These are phyloP conservation scores for Gymnoscopelus braueri DNA, from an alignment of 2,797 vertebrate genomes.

Conservation along the genomic window DNA sequence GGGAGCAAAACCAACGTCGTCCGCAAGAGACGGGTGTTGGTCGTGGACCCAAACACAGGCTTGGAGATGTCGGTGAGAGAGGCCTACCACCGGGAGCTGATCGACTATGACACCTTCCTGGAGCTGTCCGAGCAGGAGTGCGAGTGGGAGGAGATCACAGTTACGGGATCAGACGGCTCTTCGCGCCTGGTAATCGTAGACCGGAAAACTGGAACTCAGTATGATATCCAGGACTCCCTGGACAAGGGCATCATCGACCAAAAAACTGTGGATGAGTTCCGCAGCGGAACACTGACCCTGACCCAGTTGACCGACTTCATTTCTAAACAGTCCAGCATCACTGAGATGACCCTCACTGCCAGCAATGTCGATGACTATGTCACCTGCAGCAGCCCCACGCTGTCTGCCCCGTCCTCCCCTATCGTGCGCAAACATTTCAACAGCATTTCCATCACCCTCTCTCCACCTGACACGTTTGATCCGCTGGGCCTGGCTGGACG, in stretches of 20 bases:
- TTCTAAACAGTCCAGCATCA: not conserved
- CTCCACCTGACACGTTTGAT: slow-evolving; percentile 84
- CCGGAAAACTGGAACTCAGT: slow-evolving; percentile 93
- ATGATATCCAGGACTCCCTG: slow-evolving; percentile 86
- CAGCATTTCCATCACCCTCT: slow-evolving; percentile 87
- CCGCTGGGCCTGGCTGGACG: too few relatives aligned
- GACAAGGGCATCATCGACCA: too few relatives aligned
- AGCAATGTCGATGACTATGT: slow-evolving; percentile 82
- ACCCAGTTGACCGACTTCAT: slow-evolving; percentile 94
- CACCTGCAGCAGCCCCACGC: slow-evolving; percentile 82
- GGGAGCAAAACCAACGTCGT: slow-evolving; percentile 91
- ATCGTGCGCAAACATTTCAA: slow-evolving; percentile 84
- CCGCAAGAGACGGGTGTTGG: slow-evolving; percentile 95
- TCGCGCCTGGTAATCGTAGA: slow-evolving; percentile 91
- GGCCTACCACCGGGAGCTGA: slow-evolving; percentile 92
- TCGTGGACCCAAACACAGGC: slow-evolving; percentile 96
- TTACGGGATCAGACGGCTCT: slow-evolving; percentile 89
- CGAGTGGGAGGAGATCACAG: slow-evolving; percentile 99
- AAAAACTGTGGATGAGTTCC: too few relatives aligned
- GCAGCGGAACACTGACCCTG: slow-evolving; percentile 88
- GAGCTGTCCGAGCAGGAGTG: slow-evolving; percentile 71
- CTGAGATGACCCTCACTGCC: slow-evolving; percentile 69
- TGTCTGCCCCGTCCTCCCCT: slow-evolving; percentile 81
- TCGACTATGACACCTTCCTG: slow-evolving; percentile 97
- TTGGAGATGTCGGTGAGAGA: slow-evolving; percentile 97